Evolutionary conservation across 1,140 invertebrate species (phyloP).

Genomic region (Drosophila leontia): DNA sequence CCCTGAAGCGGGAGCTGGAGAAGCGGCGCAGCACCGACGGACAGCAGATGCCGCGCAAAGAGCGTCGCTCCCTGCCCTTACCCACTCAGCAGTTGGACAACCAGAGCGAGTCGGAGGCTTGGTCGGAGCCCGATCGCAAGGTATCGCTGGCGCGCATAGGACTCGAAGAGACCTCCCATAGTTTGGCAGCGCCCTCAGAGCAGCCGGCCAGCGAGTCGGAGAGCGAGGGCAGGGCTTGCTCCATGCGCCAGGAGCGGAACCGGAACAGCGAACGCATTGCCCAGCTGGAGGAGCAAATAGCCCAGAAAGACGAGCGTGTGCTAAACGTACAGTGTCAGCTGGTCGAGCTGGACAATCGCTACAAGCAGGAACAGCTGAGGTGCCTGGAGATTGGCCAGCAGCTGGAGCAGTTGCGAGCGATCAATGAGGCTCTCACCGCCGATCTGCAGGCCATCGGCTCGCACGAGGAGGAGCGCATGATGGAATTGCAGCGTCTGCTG

Average conservation of each 20-base stretch:
- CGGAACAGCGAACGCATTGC: conserved; percentile 85
- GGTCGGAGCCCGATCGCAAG: conserved; percentile 93
- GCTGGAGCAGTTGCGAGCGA: conserved; percentile 53
- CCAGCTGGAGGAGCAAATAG: conserved; percentile 85
- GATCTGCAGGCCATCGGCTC: conserved; percentile 70
- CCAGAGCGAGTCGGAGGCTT: conserved; percentile 92
- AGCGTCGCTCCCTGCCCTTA: conserved; percentile 61
- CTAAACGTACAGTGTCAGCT: conserved; percentile 84
- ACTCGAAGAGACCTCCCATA: conserved; percentile 84
- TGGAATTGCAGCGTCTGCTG: conserved; percentile 46
- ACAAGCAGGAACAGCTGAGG: conserved; percentile 85
- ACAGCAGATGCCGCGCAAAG: conserved; percentile 54
- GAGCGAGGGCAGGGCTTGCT: conserved; percentile 57
- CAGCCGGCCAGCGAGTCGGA: conserved; percentile 73
- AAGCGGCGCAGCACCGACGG: conserved; percentile 53
- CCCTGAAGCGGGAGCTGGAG: conserved; percentile 85
- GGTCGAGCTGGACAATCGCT: conserved; percentile 78
- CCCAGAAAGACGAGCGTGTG: conserved; percentile 85
- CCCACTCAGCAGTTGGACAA: conserved; percentile 83
- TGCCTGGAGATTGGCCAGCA: conserved; percentile 78
- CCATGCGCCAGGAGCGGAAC: conserved; percentile 51
- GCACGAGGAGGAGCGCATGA: conserved; percentile 56
- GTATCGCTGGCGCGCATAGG: conserved; percentile 92
- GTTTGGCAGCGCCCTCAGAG: conserved; percentile 28
- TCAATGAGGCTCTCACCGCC: conserved; percentile 76